These are phyloP conservation scores for Iphiclides podalirius DNA, from an alignment of 2,888 invertebrate species.

Conservation along the genomic window DNA sequence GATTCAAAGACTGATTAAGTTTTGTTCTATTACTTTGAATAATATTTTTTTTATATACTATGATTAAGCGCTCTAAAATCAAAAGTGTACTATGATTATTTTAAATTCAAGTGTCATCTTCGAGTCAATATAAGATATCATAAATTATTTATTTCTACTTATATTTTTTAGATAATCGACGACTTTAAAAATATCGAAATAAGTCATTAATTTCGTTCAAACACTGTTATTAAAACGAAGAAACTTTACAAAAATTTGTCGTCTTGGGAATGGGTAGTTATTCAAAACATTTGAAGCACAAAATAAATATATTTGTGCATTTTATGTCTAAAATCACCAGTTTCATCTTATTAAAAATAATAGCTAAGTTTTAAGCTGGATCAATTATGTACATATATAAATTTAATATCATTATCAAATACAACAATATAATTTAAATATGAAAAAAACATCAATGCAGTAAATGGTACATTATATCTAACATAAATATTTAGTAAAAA, in stretches of 20 bases:
- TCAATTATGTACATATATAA: background rate
- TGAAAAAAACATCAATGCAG: background rate
- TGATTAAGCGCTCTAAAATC: too few species aligned
- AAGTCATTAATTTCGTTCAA: too few species aligned
- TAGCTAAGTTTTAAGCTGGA: background rate
- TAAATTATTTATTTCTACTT: too few species aligned
- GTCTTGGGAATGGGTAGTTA: background rate
- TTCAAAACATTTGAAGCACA: background rate
- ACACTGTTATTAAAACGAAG: too few species aligned
- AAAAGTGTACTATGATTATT: too few species aligned
- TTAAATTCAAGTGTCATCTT: too few species aligned
- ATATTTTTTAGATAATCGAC: too few species aligned
- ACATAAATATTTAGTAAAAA: conserved; percentile 28
- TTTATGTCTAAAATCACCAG: background rate
- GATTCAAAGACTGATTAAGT: too few species aligned
- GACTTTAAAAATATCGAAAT: too few species aligned
- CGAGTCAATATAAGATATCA: too few species aligned
- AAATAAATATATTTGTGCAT: conserved; percentile 18
- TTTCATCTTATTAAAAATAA: background rate
- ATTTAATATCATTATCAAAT: conserved; percentile 6
- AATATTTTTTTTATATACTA: too few species aligned
- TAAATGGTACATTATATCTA: background rate
- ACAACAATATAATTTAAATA: background rate
- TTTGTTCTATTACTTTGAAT: too few species aligned
- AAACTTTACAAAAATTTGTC: conserved; percentile 11